phyloP scores from a whole-genome alignment of 2,888 invertebrate genomes.

The Trissoscelio sp. region DNA sequence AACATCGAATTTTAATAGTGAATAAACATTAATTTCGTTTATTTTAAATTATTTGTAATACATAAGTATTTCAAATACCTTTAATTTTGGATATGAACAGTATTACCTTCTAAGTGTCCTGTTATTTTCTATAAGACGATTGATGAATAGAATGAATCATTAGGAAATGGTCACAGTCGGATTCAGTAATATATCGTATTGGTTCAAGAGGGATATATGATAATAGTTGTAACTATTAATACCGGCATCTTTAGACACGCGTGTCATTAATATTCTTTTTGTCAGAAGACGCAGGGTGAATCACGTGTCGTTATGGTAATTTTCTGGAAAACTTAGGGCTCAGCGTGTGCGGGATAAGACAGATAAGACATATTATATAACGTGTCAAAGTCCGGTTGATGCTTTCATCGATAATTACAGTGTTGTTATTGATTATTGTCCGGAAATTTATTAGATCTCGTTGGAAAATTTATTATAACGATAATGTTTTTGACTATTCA shows the following conservation, averaged over 20 bases:
- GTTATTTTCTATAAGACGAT: not conserved
- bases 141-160: slow-evolving; percentile 3
- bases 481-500: slow-evolving; percentile 26
- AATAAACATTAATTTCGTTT: too few species aligned
- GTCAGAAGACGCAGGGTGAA: slow-evolving; percentile 34
- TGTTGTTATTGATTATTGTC: slow-evolving; percentile 47
- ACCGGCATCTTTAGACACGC: slow-evolving; percentile 34
- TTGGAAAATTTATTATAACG: slow-evolving; percentile 35
- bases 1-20: too few species aligned
- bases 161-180: slow-evolving; percentile 1
- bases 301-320: slow-evolving; percentile 43
- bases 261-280: slow-evolving; percentile 53
- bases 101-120: not conserved
- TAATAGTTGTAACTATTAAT: slow-evolving; percentile 31
- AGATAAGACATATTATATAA: slow-evolving; percentile 37
- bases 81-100: too few species aligned
- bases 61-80: too few species aligned
- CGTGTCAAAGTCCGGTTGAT: slow-evolving; percentile 30
- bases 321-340: slow-evolving; percentile 33
- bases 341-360: not conserved
- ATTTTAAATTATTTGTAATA: too few species aligned
- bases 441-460: slow-evolving; percentile 19
- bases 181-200: not conserved
- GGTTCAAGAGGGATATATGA: slow-evolving; percentile 8
- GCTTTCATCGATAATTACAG: slow-evolving; percentile 40